These are phyloP conservation scores for Pelecanus crispus DNA, from an alignment of 2,113 vertebrate species.

Conservation along the genomic window DNA sequence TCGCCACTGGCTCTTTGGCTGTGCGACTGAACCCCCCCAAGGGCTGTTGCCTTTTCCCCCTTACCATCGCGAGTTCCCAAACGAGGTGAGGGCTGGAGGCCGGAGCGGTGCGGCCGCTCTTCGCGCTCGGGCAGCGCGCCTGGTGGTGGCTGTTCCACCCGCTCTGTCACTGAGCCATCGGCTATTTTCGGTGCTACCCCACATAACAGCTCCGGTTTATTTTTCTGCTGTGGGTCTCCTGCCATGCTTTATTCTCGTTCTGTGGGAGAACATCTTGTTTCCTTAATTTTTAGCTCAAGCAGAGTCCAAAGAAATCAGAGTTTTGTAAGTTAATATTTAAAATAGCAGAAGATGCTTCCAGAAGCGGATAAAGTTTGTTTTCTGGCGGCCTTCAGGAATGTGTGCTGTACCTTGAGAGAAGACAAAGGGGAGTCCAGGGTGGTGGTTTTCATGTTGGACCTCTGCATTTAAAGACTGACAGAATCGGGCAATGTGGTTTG, in stretches of 20 bases:
- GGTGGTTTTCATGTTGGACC: not conserved
- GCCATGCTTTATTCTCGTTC: not conserved
- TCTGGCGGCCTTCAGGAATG: not conserved
- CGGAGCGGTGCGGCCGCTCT: not conserved
- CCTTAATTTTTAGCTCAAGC: not conserved
- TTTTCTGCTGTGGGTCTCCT: not conserved
- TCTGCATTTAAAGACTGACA: not conserved
- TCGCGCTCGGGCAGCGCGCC: not conserved
- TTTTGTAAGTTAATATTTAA: not conserved
- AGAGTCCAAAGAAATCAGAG: conserved; percentile 1
- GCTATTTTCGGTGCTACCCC: not conserved
- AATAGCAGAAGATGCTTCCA: conserved; percentile 2
- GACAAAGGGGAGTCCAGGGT: not conserved
- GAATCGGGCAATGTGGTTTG: not conserved
- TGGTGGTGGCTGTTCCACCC: not conserved
- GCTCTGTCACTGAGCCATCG: not conserved
- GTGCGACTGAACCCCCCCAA: not conserved
- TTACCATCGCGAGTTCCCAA: not conserved
- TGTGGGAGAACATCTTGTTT: conserved; percentile 31
- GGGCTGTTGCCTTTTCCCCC: not conserved
- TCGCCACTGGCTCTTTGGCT: not conserved
- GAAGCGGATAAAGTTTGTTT: not conserved
- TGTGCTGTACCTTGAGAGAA: not conserved
- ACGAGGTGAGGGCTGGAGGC: not conserved
- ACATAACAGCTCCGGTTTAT: not conserved